Evolutionary conservation across 2,888 invertebrate genomes (phyloP).

Genomic region (Agonopterix subpropinquella): DNA sequence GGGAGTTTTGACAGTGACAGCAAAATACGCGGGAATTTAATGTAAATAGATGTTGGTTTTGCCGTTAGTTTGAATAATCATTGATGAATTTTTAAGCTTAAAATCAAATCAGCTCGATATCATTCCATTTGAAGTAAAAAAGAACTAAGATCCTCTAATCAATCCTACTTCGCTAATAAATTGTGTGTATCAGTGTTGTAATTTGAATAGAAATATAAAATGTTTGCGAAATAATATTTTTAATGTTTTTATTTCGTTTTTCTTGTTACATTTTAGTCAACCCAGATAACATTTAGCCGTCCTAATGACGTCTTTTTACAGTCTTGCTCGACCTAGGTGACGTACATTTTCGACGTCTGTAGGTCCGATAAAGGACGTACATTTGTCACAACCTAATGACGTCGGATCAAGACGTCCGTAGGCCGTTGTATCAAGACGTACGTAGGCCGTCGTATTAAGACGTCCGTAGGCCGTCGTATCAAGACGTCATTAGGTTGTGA

Average conservation of each 20-base stretch:
- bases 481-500: no score
- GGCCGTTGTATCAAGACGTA: no score
- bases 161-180: slow-evolving; percentile 45
- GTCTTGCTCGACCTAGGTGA: no score
- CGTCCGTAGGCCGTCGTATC: no score
- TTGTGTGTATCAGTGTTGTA: slow-evolving; percentile 65
- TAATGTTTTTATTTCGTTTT: slow-evolving; percentile 42
- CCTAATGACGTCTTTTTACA: no score
- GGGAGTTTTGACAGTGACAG: slow-evolving; percentile 2
- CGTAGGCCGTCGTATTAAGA: no score
- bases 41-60: slow-evolving; percentile 44
- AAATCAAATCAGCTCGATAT: slow-evolving; percentile 60
- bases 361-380: no score
- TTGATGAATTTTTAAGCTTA: slow-evolving; percentile 17
- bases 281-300: no score
- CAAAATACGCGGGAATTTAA: slow-evolving; percentile 23
- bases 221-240: slow-evolving; percentile 46
- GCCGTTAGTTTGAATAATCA: slow-evolving; percentile 24
- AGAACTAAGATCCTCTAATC: slow-evolving; percentile 45
- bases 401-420: no score
- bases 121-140: slow-evolving; percentile 52
- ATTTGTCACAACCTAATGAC: no score
- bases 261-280: slow-evolving; percentile 40
- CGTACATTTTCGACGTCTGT: no score
- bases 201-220: slow-evolving; percentile 68